Conservation (phyloP, 1,140 invertebrate species). For the Melanaphis sacchari region DNA sequence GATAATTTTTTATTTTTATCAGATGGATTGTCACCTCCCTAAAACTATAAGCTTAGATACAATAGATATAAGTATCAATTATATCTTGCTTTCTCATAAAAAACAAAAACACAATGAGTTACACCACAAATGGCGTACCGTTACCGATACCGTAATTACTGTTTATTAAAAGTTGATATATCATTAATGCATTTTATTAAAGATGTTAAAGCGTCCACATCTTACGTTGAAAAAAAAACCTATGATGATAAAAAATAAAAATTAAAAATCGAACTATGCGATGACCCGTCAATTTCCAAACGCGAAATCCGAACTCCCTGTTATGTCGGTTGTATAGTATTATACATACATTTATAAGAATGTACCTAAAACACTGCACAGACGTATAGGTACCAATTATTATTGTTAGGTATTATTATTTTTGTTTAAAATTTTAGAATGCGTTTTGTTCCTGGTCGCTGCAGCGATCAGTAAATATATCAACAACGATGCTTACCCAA, state of each 20-base stretch:
- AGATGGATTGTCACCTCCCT: too few species aligned
- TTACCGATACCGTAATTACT: too few species aligned
- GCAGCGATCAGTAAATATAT: not conserved
- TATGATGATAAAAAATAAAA: not conserved
- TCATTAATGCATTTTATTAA: too few species aligned
- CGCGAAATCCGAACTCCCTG: not conserved
- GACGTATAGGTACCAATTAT: not conserved
- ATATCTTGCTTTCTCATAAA: too few species aligned
- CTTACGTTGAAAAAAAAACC: not conserved
- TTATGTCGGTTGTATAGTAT: not conserved
- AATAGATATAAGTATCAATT: too few species aligned
- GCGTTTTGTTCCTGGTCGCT: not conserved
- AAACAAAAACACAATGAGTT: too few species aligned
- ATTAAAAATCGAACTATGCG: not conserved
- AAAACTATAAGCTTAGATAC: too few species aligned
- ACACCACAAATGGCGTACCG: too few species aligned
- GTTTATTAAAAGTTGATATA: too few species aligned
- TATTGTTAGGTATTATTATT: not conserved
- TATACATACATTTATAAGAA: not conserved
- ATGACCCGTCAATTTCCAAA: not conserved
- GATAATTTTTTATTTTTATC: too few species aligned
- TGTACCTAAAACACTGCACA: not conserved
- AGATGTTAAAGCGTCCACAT: not conserved
- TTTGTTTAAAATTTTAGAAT: not conserved
- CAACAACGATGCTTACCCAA: not conserved